Base-by-base conservation (phyloP, 2,888 invertebrate genomes). In the Pseudococcus longispinus region DNA sequence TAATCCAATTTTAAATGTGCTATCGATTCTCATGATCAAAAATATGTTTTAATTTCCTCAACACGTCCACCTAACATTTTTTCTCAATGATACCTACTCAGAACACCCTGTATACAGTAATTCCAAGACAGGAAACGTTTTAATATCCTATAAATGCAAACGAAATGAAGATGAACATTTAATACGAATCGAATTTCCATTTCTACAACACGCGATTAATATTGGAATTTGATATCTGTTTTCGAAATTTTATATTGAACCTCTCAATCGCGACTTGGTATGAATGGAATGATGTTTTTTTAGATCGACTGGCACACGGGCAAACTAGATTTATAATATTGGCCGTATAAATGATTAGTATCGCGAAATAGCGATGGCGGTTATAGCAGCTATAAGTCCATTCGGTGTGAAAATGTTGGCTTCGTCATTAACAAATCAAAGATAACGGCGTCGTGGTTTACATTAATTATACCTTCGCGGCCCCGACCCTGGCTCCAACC, bases 361-460 rank as follows among this genome's bases (percentile, higher is more conserved):
- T 70, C 29, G 29, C 15, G 18, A 32, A 29, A 70, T 70, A 15
- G 70, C 29, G 18, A 70, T 65, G 65, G 65, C 26, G 65, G 65
- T 65, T 65, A 23, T 65, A 51, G 51, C 65, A 51, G 51, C 65
- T 37, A n/a, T 37, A 2, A 70, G 70, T 70, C 70, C 29, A 70
- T 70, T 70, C 70, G 70, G 70, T 70, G 70, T 70, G 70, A 70
- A 70, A 70, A 70, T 70, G 70, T 70, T 70, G 70, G 70, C 70
- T 70, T 70, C 32, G 29, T 70, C 70, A 70, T 70, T 70, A 70
- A 29, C 29, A 70, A 70, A 70, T 70, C 70, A 70, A 70, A 70
- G 29, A 70, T 70, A 29, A 70, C 70, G 70, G 70, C 70, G 70
- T 70, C 70, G 26, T 29, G 70, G 29, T 70, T 70, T 29, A 29